Evolutionary conservation across 2,888 invertebrate genomes (phyloP).

Genomic region (Eledona agricola): DNA sequence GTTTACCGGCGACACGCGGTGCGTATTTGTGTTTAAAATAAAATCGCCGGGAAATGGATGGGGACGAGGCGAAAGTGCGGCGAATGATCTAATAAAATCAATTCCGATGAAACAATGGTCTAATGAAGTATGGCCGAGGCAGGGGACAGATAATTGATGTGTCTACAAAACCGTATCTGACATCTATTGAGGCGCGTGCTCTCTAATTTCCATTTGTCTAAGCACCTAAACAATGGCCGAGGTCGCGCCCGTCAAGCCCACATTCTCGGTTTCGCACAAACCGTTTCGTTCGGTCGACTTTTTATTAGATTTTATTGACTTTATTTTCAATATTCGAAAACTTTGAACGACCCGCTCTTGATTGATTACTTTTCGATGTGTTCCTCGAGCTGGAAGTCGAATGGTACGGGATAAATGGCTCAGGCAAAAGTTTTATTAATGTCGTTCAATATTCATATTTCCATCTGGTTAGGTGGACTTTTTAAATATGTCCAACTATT

Average conservation of each 20-base stretch:
- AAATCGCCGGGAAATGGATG: slow-evolving; percentile 12
- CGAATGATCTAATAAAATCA: slow-evolving; percentile 46
- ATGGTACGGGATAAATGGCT: slow-evolving; percentile 39
- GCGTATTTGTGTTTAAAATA: slow-evolving; percentile 13
- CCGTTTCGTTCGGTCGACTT: slow-evolving; percentile 20
- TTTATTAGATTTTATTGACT: slow-evolving; percentile 42
- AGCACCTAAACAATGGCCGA: slow-evolving; percentile 26
- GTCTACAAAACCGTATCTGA: slow-evolving; percentile 38
- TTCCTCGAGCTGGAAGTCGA: slow-evolving; percentile 40
- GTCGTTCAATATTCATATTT: slow-evolving; percentile 43
- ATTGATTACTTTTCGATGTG: slow-evolving; percentile 45
- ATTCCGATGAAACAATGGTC: slow-evolving; percentile 41
- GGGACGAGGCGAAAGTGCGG: too few relatives aligned
- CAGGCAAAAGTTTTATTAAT: slow-evolving; percentile 41
- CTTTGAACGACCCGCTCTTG: slow-evolving; percentile 39
- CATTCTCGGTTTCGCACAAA: slow-evolving; percentile 10
- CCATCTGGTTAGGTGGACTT: slow-evolving; percentile 35
- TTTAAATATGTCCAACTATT: slow-evolving; percentile 23
- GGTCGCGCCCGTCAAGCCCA: slow-evolving; percentile 3
- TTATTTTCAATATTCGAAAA: slow-evolving; percentile 40
- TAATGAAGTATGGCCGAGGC: slow-evolving; percentile 41
- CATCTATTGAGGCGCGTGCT: slow-evolving; percentile 33
- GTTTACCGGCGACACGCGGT: slow-evolving; percentile 24
- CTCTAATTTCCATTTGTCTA: slow-evolving; percentile 35
- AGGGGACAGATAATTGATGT: slow-evolving; percentile 43